Evolutionary conservation across 2,888 invertebrate species (phyloP), one percentile per base, ranked within the genome.

Genomic region (Melanostoma scalare): DNA sequence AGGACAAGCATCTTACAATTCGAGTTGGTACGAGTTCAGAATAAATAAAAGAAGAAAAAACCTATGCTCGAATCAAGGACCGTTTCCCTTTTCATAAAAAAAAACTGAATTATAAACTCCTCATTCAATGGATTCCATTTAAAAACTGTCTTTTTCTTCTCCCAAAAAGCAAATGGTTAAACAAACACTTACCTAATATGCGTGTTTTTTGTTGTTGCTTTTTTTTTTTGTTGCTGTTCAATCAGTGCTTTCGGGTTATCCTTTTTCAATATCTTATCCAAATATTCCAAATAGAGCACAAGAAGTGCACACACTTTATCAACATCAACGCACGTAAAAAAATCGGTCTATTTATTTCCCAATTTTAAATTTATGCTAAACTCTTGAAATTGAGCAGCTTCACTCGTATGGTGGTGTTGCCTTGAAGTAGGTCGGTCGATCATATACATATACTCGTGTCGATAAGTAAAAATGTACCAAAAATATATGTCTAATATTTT

Each of bases 81-180:
- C 1, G 1, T 20, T 20, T 20, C 20, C 20, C 20, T 20, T 20
- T 20, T 20, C 1, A 1, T 20, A 20, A 1, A 20, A 1, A 1
- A 20, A 20, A 20, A 0, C 20, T 20, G 20, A 20, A 20, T 20
- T 5, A 9, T 38, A n/a, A 55, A 20, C 36, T 36, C 42, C 42
- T 71, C 80, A 80, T 67, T 81, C 80, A 81, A 67, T 75, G 80
- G 65, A 81, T 81, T 76, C 71, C 75, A 65, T 60, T 33, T 52
- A 6, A 61, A 78, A 38, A 46, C 4, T 40, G 4, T 38, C 10
- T 42, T 8, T 36, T 38, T 8, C 40, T 67, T 67, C 38, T 42
- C 0, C 5, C 0, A 48, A 38, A 8, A 38, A 4, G 6, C 3
- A 38, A 63, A 38, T 48, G 20, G 20, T 30, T 56, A 6, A 69